phyloP scores from a whole-genome alignment of 2,888 invertebrate genomes.

The Netelia fuscicornis region DNA sequence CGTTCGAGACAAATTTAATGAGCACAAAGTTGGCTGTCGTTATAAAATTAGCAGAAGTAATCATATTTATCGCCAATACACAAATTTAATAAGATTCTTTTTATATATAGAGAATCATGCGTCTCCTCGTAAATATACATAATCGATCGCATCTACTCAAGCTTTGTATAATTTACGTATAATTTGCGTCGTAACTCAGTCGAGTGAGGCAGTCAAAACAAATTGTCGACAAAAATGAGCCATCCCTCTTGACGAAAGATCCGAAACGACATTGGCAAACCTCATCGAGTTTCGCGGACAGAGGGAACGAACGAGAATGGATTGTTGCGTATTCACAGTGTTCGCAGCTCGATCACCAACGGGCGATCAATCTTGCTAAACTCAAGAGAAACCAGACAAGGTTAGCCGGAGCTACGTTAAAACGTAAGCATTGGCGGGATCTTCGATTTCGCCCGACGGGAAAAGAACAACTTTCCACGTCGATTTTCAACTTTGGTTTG shows the following conservation, averaged over 20 bases:
- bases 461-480: slow-evolving; percentile 10
- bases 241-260: neutral
- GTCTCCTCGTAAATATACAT: no score
- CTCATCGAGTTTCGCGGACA: neutral
- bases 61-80: no score
- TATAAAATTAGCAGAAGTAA: no score
- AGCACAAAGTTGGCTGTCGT: no score
- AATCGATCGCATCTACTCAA: no score
- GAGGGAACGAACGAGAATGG: neutral
- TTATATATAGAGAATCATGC: no score
- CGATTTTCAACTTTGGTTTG: slow-evolving; percentile 25
- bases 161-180: no score
- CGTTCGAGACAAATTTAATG: no score
- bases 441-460: neutral
- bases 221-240: neutral
- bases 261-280: slow-evolving; percentile 13
- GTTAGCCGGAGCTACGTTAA: neutral
- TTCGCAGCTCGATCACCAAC: slow-evolving; percentile 26
- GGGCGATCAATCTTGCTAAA: slow-evolving; percentile 55
- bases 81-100: no score
- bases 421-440: slow-evolving; percentile 9
- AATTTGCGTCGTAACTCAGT: neutral
- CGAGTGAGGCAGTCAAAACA: neutral
- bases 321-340: slow-evolving; percentile 34
- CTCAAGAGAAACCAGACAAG: slow-evolving; percentile 17